Base-by-base conservation (phyloP, 1,140 invertebrate species). In the Brachionus angularis region DNA sequence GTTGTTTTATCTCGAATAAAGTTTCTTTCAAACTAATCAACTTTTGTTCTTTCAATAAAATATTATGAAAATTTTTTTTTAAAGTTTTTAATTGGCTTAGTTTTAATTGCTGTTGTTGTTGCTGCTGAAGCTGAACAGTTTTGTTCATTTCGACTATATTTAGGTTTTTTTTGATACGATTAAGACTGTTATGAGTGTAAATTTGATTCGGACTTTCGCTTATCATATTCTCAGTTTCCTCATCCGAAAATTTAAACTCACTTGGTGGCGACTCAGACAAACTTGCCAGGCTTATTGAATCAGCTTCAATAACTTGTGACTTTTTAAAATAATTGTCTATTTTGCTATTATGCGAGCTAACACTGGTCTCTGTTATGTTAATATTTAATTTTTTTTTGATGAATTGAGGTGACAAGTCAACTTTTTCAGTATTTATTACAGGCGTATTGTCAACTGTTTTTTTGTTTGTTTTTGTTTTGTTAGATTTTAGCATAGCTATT, bases 181-280 rank as follows among this genome's bases (percentile, higher is more conserved):
- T n/a, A n/a, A n/a, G n/a, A n/a, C n/a, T n/a, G n/a, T n/a, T n/a
- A n/a, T n/a, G n/a, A n/a, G n/a, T n/a, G n/a, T n/a, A n/a, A n/a
- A n/a, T n/a, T n/a, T n/a, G n/a, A n/a, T n/a, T n/a, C n/a, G n/a
- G n/a, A n/a, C n/a, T n/a, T n/a, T n/a, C n/a, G n/a, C n/a, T n/a
- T n/a, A 67, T n/a, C 21, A 50, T 0, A 67, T 50, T 67, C 14
- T 67, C 62, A 16, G 10, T 42, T 47, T 67, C 62, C 18, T 67
- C 62, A 12, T 67, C 62, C 14, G 62, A 67, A 47, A 67, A 67
- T 50, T 67, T 67, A 25, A 67, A 67, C 8, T 67, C 62, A 67
- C 62, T 67, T 34, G 62, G 62, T 18, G 62, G 62, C 29, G 39
- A 47, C 18, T 67, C 62, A 25, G 39, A 47, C 18, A 67, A 50